Base-by-base conservation (phyloP, 2,113 vertebrate species). In the Ceyx margarethae region DNA sequence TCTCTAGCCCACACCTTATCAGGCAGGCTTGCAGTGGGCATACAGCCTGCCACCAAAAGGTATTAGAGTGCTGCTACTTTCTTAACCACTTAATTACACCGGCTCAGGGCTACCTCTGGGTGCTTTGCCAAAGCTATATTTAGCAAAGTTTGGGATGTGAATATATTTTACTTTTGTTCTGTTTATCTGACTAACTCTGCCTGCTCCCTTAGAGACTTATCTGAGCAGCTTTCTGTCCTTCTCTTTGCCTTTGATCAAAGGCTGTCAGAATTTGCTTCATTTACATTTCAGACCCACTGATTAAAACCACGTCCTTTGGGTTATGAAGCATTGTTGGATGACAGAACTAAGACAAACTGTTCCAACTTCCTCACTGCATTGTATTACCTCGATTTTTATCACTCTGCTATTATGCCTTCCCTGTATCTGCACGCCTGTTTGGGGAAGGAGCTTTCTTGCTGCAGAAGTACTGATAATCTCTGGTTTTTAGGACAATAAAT, bases 271-370 rank as follows among this genome's bases (percentile, higher is more conserved):
- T 82, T 95, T 91, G 91, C 66, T 96, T 96, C 87, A 97, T 97
- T 97, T 97, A 64, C 73, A 94, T 96, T 97, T 96, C 84, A 95
- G 91, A 88, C 76, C 94, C 69, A 62, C 83, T 94, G 73, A 94
- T 94, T 93, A 96, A 96, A 91, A 85, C 75, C 72, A 62, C 23
- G 56, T 95, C 94, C 89, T 95, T 85, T 95, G 93, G 86, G 87
- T 96, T 85, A 66, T 48, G 22, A 94, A 95, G 93, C 80, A 90
- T 57, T 95, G 37, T 71, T 77, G 88, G 71, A 94, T 96, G 91
- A 91, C 83, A 97, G 84, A 96, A 87, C 65, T 93, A 56, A 75
- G 85, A 95, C 85, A 85, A 76, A 78, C 74, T 89, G 33, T 15
- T 90, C 61, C 28, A 87, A 81, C 62, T 92, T 94, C 43, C 37